A percentile compares a stretch with the other conserved stretches of the same genome.
These are phyloP conservation scores for Acestrorhynchus altus DNA, from an alignment of 2,797 vertebrate genomes.

Conservation along the genomic window DNA sequence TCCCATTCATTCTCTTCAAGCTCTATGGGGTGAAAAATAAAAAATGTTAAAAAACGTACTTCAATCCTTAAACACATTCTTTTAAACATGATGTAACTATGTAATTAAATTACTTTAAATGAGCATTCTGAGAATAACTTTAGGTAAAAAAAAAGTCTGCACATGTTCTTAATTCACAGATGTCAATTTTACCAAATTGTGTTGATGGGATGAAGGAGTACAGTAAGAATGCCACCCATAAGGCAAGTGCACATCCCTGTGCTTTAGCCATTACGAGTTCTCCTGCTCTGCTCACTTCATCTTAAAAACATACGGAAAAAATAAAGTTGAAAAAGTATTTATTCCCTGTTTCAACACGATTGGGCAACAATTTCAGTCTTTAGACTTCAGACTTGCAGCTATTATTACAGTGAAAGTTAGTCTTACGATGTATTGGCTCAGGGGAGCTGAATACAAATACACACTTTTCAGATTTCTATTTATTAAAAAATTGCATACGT, in stretches of 20 bases:
- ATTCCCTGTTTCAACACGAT: no score
- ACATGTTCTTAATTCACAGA: not conserved
- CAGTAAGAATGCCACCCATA: not conserved
- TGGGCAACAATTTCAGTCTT: no score
- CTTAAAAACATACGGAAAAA: no score
- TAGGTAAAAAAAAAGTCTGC: not conserved
- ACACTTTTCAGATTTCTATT: no score
- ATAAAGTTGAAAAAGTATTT: no score
- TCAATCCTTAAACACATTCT: no score
- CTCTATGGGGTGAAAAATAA: not conserved
- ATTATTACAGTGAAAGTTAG: no score
- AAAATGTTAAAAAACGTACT: not conserved
- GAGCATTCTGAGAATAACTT: not conserved
- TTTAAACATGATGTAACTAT: no score
- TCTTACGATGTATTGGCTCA: no score
- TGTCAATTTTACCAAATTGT: not conserved
- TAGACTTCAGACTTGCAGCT: no score
- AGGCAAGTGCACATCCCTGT: not conserved
- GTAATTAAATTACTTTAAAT: not conserved
- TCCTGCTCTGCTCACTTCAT: not conserved
- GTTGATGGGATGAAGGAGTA: not conserved
- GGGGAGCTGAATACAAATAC: no score
- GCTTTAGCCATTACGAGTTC: not conserved
- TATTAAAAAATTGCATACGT: no score
- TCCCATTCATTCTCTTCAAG: slow-evolving; percentile 24